Base-by-base conservation (phyloP, 2,797 vertebrate genomes). In the Squalus acanthias region DNA sequence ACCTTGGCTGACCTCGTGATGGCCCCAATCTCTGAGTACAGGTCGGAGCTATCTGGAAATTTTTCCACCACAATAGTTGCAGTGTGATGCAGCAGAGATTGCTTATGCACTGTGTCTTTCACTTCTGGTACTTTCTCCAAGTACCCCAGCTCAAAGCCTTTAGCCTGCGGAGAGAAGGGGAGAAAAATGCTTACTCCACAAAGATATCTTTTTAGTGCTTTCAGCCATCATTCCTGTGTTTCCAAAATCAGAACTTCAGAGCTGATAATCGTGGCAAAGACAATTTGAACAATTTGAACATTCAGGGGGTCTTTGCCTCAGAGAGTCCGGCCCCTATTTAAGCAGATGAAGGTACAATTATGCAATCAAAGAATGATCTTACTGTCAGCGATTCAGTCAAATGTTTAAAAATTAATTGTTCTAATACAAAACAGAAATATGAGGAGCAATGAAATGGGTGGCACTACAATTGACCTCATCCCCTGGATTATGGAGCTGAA, bases 91-190 rank as follows among this genome's bases (percentile, higher is more conserved):
- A 99, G 98, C 96, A 99, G 98, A 0, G 99, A 99, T 98, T 99
- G 99, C 97, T 99, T 99, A 96, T 99, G 99, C 97, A 99, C 99
- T 0, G 99, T 99, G 98, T 99, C 99, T 98, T 99, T 99, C 96
- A 99, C 99, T 97, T 99, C 99, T 29, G 99, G 99, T 98, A 99
- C 99, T 97, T 99, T 99, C 98, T 99, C 99, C 97, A 99, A 98
- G 98, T 99, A 99, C 97, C 98, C 99, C 97, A 99, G 98, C 98
- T 99, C 99, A 98, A 99, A 99, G 93, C 99, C 99, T 98, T 99
- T 99, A 96, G 99, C 99, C 99, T 99, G 76, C 65, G 97, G n/a
- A 85, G 63, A 96, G 69, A 92, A 70, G n/a, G 91, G n/a, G 8
- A 13, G 70, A 72, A 89, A 85, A 53, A 89, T 69, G 17, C 7